These are phyloP conservation scores for Arnoldichthys spilopterus DNA, from an alignment of 2,797 vertebrate genomes.

Conservation along the genomic window DNA sequence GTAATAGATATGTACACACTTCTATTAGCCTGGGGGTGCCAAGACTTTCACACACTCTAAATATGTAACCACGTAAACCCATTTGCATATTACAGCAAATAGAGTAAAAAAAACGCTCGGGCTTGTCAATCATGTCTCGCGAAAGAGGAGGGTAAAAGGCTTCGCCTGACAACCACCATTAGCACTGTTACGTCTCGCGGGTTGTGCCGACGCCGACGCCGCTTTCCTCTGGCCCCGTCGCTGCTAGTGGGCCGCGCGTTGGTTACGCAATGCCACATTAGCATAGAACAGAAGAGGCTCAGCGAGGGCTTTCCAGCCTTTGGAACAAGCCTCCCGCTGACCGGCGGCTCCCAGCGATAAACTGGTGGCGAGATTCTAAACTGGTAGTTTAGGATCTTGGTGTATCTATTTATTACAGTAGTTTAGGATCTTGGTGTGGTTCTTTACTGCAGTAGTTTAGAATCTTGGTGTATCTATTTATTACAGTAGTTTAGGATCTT, in stretches of 20 bases:
- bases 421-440: too few species aligned
- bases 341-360: neutral
- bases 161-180: neutral
- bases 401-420: too few species aligned
- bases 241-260: neutral
- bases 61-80: too few species aligned
- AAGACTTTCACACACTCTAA: too few species aligned
- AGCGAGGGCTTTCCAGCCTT: neutral
- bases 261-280: conserved; percentile 10
- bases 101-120: too few species aligned
- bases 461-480: too few species aligned
- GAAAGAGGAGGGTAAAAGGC: neutral
- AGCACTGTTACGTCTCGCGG: neutral
- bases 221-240: neutral
- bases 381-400: neutral
- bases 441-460: too few species aligned
- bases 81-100: too few species aligned
- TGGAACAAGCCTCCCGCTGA: conserved; percentile 1
- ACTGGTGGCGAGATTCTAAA: neutral
- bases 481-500: too few species aligned
- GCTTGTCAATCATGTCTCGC: neutral
- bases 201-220: neutral
- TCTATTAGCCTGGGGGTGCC: too few species aligned
- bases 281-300: neutral
- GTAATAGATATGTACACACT: too few species aligned